phyloP scores from a whole-genome alignment of 2,113 vertebrate species.

The Leuciscus idus region DNA sequence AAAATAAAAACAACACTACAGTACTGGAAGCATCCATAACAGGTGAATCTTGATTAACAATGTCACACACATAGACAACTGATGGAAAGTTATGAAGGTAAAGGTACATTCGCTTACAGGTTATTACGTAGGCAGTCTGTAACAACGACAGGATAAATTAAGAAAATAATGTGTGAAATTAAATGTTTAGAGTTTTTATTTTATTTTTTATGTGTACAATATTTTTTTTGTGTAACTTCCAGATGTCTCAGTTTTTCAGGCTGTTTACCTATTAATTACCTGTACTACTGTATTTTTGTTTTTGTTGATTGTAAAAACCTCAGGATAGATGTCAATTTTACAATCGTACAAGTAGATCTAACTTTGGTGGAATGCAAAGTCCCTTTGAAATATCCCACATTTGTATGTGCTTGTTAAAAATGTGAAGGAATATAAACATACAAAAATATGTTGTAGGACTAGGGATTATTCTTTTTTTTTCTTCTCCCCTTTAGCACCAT shows the following conservation, averaged over 20 bases:
- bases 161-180: neutral
- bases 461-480: neutral
- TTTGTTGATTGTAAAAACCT: constrained; percentile 72
- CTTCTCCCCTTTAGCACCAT: constrained; percentile 42
- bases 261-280: constrained; percentile 7
- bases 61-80: neutral
- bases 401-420: constrained; percentile 18
- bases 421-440: constrained; percentile 19
- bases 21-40: neutral
- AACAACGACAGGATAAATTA: neutral
- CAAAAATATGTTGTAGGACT: constrained; percentile 30
- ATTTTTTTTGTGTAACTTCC: constrained; percentile 53
- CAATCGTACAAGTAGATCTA: neutral
- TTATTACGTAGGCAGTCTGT: neutral
- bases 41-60: neutral
- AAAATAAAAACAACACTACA: constrained; percentile 37
- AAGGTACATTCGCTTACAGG: neutral
- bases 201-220: constrained; percentile 5
- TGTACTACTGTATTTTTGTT: constrained; percentile 56
- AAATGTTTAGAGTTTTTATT: neutral
- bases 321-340: constrained; percentile 74
- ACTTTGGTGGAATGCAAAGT: neutral
- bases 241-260: constrained; percentile 11
- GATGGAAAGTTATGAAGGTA: neutral
- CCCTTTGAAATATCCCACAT: constrained; percentile 22